phyloP scores from a whole-genome alignment of 2,888 invertebrate genomes.

The Lithodes maja region DNA sequence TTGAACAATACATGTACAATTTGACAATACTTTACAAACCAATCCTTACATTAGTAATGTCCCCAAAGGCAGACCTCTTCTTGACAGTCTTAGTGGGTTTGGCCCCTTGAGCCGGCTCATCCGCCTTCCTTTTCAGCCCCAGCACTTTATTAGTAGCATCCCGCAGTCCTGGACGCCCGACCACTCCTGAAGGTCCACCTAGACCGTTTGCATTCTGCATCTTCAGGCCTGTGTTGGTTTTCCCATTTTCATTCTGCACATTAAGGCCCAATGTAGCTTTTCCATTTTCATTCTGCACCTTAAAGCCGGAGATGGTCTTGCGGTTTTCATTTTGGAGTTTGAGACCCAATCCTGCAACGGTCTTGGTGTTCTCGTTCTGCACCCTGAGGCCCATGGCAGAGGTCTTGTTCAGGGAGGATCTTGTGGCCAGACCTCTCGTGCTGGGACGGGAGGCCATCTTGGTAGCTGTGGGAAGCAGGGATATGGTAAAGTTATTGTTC shows the following conservation, averaged over 20 bases:
- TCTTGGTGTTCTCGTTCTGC: background rate
- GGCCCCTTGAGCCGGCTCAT: constrained; percentile 28
- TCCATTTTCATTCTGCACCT: constrained; percentile 52
- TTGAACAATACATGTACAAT: too few relatives aligned
- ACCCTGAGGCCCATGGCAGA: background rate
- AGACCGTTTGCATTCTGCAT: background rate
- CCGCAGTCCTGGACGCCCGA: constrained; percentile 20
- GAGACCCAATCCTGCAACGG: too few relatives aligned
- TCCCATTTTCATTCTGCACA: background rate
- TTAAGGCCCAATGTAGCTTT: constrained; percentile 25
- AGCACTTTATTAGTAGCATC: constrained; percentile 25
- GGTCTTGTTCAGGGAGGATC: constrained; percentile 11
- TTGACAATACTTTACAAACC: too few relatives aligned
- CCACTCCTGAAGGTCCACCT: background rate
- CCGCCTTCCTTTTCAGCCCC: constrained; percentile 63
- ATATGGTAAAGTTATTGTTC: background rate
- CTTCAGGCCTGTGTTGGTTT: background rate
- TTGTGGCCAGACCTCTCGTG: constrained; percentile 32
- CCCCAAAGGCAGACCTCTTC: constrained; percentile 65
- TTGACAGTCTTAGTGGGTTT: constrained; percentile 36
- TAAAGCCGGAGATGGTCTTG: constrained; percentile 22
- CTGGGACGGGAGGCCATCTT: constrained; percentile 51
- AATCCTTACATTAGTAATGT: constrained; percentile 64
- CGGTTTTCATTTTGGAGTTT: too few relatives aligned
- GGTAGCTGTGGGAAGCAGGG: background rate